Base-by-base conservation (phyloP, 2,888 invertebrate species). In the Eutolmus rufibarbis region DNA sequence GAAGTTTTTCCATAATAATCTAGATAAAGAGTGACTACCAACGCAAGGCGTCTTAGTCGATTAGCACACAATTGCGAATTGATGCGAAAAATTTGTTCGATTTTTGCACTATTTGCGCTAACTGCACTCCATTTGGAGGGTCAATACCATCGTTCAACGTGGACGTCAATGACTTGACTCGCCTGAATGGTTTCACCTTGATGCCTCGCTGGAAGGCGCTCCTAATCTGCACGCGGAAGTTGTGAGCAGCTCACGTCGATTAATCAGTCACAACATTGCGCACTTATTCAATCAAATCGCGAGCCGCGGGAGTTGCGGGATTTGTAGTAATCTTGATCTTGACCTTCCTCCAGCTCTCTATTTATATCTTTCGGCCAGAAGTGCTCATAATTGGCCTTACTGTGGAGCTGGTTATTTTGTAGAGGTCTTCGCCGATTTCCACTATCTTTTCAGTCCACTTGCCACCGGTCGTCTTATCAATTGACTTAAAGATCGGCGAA, bases 251-350 rank as follows among this genome's bases (percentile, higher is more conserved):
- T 66, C 12, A 12, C 23, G 23, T 12, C 23, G 28, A 2, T 2
- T 28, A 66, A 66, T 66, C 66, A 28, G 66, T 28, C 66, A 19
- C 66, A 66, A 66, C 66, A 66, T 66, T 66, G 23, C 28, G 66
- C 66, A 66, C 66, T 66, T 66, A 66, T 66, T 66, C 23, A 66
- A 66, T 66, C 66, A 66, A 28, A 66, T 66, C 28, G 28, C 66
- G 23, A 19, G 40, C 40, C 43, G 19, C 78, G 78, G 19, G 78
- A 23, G 16, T 40, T 43, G 78, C 23, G 19, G 23, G 40, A 77
- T 16, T 37, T 34, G 14, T n/a, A 46, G 46, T 51, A 79, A 79
- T 79, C 79, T 79, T 79, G 79, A 79, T 79, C 79, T 79, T 79
- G 79, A 79, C 79, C 79, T 43, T 79, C 76, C 19, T 77, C 14